Base-by-base conservation (phyloP, 1,140 invertebrate species). In the Neodiprion lecontei region DNA sequence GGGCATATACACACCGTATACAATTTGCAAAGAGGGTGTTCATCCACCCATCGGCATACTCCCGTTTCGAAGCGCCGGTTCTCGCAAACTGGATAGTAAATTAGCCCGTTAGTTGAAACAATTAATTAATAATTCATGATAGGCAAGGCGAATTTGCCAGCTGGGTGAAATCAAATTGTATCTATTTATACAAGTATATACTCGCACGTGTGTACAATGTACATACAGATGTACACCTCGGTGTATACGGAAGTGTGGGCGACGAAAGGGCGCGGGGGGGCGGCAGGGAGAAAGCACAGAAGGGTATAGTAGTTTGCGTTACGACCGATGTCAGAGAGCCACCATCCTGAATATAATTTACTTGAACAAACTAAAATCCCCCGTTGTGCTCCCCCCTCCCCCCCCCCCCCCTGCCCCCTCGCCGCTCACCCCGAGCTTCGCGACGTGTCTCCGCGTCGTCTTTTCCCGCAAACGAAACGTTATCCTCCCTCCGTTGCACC, bases 41-140 rank as follows among this genome's bases (percentile, higher is more conserved):
- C 68, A 40, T 21, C 12, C 14, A 14, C 28, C 12, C 68, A 17
- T 40, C 68, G 65, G 66, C 28, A 40, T 0, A 0, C 28, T 40
- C 28, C 28, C 28, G 28, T 40, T 40, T 40, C 28, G 28, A 40
- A 40, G 28, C 28, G 11, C 50, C 53, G 47, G 68, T 69, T 76
- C 79, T 79, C 81, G 79, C 81, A 81, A 81, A 75, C 78, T 88
- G 88, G 87, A 89, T 88, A 87, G 88, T 87, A 87, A 87, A 88
- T 84, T 83, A 86, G 76, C 78, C 84, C 80, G 82, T 87, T 86
- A 87, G 86, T 86, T 87, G 86, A 89, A 88, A 89, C 88, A 88
- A 89, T 88, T 88, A 88, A 89, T 89, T 88, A 89, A 89, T 89
- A 89, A 89, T 89, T 89, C 88, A 89, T 88, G 88, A 87, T 87